Percentiles rank a stretch among this genome's conserved stretches.
These are phyloP conservation scores for Mesorhabditis spiculigera DNA, from an alignment of 2,888 invertebrate species.

Conservation along the genomic window DNA sequence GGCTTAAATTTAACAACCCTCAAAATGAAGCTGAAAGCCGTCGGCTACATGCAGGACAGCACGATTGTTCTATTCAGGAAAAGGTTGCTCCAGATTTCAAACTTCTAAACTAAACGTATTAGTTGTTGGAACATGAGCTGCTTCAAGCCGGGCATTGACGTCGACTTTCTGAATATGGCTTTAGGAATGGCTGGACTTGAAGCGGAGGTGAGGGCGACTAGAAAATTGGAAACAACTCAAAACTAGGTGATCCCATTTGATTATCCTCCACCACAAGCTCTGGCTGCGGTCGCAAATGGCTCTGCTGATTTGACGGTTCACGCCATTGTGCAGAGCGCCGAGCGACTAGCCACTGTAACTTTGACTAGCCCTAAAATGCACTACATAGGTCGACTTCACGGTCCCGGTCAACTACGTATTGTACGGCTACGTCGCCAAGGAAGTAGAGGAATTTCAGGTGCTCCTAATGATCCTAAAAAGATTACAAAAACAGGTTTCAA, in stretches of 20 bases:
- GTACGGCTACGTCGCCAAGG: background rate
- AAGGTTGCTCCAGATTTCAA: too few relatives aligned
- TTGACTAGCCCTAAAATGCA: background rate
- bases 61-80: background rate
- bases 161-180: background rate
- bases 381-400: slow-evolving; percentile 2
- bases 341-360: background rate
- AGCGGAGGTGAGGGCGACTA: slow-evolving; percentile 5
- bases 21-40: background rate
- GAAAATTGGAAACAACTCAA: background rate
- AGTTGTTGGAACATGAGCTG: background rate
- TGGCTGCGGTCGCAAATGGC: background rate
- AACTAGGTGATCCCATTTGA: background rate
- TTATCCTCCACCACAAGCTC: background rate
- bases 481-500: too few relatives aligned
- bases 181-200: background rate
- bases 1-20: too few relatives aligned
- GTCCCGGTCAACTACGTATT: slow-evolving; percentile 1
- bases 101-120: background rate
- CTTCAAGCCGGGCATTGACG: background rate
- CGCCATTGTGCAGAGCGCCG: background rate
- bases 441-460: background rate
- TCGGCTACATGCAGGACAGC: background rate
- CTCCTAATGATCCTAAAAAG: background rate
- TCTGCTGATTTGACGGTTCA: background rate